Base-by-base conservation (phyloP, 1,140 invertebrate species). In the Saccostrea echinata region DNA sequence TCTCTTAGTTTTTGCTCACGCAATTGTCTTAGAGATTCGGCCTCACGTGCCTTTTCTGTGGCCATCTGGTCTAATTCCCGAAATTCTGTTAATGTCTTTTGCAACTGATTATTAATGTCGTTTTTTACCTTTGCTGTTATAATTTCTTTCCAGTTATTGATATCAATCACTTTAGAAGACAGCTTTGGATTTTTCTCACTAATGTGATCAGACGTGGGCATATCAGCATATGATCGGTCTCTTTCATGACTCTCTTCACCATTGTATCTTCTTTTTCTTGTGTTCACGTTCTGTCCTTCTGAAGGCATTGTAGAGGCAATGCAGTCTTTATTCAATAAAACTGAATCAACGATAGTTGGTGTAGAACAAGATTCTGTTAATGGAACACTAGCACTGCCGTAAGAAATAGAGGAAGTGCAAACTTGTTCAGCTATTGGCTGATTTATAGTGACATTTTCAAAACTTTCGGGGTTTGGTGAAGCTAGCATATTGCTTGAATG, bases 1-100 rank as follows among this genome's bases (percentile, higher is more conserved):
- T 76, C 68, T 76, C 27, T 76, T 30, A 76, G 68, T 27, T 76
- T 76, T 76, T 76, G 24, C 68, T 76, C 68, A 33, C 68, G 68
- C 0, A 76, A 27, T 16, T 76, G 24, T 12, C 30, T 76, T 12
- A 76, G 13, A 27, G 30, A 12, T 76, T 76, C 68, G 9, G 68
- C 68, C 68, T 76, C 68, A 27, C 68, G 24, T 1, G 68, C 68
- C 33, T 76, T 76, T 30, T 76, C 68, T 9, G 68, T 4, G 12
- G 18, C 68, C 16, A 76, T 30, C 27, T 76, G 68, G 30, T 76
- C 68, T 76, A 76, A 27, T 76, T 76, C 68, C 16, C 30, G 68
- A 76, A 76, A 76, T 76, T 76, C 68, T 30, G 24, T 76, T 3
- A 76, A 33, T 33, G 68, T 76, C 30, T 30, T 33, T 33, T 76